Conservation (phyloP, 92 coral and sea anemone species). For the Bergia sp. region DNA sequence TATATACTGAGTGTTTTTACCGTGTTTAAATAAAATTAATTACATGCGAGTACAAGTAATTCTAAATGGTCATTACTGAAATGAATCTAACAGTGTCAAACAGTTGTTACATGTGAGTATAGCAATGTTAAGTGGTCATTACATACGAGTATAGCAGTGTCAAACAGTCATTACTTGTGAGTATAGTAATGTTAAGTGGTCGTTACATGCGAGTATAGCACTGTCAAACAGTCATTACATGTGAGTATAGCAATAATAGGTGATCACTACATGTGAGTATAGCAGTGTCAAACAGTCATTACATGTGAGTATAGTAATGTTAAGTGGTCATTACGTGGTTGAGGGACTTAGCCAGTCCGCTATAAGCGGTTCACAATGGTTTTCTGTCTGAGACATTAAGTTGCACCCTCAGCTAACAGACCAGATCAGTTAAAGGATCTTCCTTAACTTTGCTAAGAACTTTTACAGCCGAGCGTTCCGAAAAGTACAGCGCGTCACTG, state of each 20-base stretch:
- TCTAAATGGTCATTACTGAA: too few species aligned
- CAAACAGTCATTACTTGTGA: too few species aligned
- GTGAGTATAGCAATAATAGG: not conserved
- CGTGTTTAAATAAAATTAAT: too few species aligned
- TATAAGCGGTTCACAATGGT: too few species aligned
- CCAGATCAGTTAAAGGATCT: not conserved
- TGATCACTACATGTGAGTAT: not conserved
- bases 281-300: not conserved
- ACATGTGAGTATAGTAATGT: not conserved
- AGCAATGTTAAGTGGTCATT: not conserved
- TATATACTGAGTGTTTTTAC: too few species aligned
- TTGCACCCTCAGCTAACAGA: too few species aligned
- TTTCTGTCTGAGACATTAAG: too few species aligned
- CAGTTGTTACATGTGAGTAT: too few species aligned
- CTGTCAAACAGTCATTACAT: not conserved
- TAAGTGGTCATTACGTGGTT: not conserved
- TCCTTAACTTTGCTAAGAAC: constrained; percentile 80
- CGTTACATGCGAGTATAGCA: not conserved
- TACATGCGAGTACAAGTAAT: too few species aligned
- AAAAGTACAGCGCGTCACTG: constrained; percentile 91
- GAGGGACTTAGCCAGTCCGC: too few species aligned
- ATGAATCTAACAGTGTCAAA: too few species aligned
- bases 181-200: not conserved
- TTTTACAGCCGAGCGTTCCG: constrained; percentile 96
- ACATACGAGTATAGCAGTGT: too few species aligned